Evolutionary conservation across 2,888 invertebrate species (phyloP).

Genomic region (Philhelius pedissequus): DNA sequence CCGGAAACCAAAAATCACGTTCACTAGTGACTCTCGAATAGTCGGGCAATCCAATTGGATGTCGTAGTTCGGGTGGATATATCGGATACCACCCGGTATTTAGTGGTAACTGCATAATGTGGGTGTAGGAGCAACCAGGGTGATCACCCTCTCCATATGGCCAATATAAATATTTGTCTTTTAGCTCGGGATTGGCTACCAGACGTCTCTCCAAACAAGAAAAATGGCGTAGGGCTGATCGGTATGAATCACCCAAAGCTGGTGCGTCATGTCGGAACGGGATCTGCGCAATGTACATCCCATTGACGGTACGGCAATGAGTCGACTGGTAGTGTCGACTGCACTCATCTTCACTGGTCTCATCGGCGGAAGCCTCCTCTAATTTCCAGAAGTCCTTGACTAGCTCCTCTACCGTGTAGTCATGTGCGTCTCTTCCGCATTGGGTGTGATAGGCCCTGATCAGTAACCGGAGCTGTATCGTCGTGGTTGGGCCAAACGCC

Average conservation of each 20-base stretch:
- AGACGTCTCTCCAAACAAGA: constrained; percentile 21
- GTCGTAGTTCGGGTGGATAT: constrained; percentile 13
- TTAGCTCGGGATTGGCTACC: neutral
- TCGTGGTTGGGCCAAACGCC: constrained; percentile 35
- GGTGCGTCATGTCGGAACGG: too few relatives aligned
- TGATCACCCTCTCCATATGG: too few relatives aligned
- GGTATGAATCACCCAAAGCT: too few relatives aligned
- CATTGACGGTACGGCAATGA: neutral
- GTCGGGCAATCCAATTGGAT: too few relatives aligned
- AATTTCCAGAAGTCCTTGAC: constrained; percentile 20
- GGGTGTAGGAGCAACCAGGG: too few relatives aligned
- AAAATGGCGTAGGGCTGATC: constrained; percentile 2
- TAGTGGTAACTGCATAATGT: constrained; percentile 36
- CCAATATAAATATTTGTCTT: constrained; percentile 23
- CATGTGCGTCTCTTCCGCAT: neutral
- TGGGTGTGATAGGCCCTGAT: neutral
- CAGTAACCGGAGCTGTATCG: neutral
- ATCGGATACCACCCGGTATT: constrained; percentile 44
- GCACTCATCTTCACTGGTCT: neutral
- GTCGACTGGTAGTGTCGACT: neutral
- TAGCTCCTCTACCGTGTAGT: constrained; percentile 2
- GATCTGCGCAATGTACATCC: constrained; percentile 25
- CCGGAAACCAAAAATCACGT: too few relatives aligned
- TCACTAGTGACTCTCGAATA: too few relatives aligned
- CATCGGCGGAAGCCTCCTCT: neutral